Conservation (phyloP, 2,113 vertebrate species). For the Axis porcinus region DNA sequence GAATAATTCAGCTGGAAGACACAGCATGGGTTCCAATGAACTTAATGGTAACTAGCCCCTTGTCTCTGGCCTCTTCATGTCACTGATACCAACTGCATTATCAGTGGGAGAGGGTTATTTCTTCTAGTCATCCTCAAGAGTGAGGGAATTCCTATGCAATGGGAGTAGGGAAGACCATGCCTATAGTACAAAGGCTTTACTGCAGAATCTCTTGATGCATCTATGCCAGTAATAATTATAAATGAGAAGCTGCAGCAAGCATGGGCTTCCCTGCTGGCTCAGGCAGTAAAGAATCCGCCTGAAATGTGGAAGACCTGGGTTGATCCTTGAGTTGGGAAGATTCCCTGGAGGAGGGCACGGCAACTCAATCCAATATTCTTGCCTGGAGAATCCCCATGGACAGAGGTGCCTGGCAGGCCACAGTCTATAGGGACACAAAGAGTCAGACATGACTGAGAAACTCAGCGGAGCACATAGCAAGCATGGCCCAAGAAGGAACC, state of each 20-base stretch:
- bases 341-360: background rate
- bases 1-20: background rate
- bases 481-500: background rate
- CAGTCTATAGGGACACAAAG: background rate
- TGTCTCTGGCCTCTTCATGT: background rate
- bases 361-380: background rate
- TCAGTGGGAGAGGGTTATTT: background rate
- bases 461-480: background rate
- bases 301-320: background rate
- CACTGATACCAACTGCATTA: background rate
- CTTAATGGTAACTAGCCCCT: background rate
- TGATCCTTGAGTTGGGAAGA: background rate
- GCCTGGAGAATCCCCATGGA: background rate
- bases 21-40: background rate
- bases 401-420: background rate
- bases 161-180: background rate
- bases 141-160: background rate
- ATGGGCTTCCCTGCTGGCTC: background rate
- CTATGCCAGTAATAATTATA: background rate
- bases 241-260: background rate
- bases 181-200: background rate
- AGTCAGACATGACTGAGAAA: background rate
- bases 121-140: background rate
- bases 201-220: background rate
- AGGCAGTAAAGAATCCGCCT: background rate